Conservation (phyloP, 2,113 vertebrate genomes). For the Saccopteryx leptura region DNA sequence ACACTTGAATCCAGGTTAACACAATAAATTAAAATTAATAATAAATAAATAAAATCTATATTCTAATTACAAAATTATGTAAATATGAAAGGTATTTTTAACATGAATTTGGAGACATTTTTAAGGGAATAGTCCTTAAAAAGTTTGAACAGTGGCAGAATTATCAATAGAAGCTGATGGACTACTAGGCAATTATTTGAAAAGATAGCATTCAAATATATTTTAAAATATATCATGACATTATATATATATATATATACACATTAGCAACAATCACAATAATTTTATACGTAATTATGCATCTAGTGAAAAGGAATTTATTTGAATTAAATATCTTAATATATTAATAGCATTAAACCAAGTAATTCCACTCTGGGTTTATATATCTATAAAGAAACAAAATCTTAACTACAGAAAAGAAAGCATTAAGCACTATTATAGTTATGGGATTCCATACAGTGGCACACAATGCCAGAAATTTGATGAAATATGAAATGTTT, state of each 20-base stretch:
- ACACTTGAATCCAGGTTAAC: no score
- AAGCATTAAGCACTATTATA: background rate
- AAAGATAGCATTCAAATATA: background rate
- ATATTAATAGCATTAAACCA: background rate
- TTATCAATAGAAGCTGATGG: background rate
- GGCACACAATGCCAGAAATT: background rate
- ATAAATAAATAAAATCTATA: background rate
- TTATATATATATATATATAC: constrained; percentile 10
- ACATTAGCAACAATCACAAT: background rate
- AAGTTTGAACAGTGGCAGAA: background rate
- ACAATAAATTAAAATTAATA: no score
- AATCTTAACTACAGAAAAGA: constrained; percentile 4
- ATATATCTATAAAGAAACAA: background rate
- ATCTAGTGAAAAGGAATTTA: background rate
- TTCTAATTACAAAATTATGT: background rate
- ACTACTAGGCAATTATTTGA: background rate
- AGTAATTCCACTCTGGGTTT: background rate
- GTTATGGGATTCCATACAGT: background rate
- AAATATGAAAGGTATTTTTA: background rate
- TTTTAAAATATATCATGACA: background rate
- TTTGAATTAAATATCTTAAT: background rate
- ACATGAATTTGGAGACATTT: background rate
- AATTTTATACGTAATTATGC: background rate
- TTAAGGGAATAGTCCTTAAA: background rate
- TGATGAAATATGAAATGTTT: background rate